A percentile compares a stretch with the other conserved stretches of the same genome.
These are phyloP conservation scores for Globodera rostochiensis DNA, from an alignment of 1,140 invertebrate species.

Conservation along the genomic window DNA sequence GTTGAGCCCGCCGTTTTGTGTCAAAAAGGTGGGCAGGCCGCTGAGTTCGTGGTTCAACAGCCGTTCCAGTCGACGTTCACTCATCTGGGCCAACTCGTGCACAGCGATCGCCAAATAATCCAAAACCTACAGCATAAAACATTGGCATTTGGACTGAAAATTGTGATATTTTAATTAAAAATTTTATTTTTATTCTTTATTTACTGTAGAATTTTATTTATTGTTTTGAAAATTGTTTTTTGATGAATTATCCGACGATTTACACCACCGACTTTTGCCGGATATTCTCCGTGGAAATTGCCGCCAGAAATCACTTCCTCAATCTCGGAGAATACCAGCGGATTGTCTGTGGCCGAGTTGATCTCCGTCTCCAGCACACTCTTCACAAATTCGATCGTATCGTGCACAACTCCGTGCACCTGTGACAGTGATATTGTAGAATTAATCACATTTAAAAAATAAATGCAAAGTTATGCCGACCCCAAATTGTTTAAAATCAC, in stretches of 20 bases:
- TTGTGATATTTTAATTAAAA: not conserved
- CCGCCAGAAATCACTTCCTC: constrained; percentile 76
- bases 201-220: too few relatives aligned
- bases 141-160: not conserved
- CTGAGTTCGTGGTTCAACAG: constrained; percentile 74
- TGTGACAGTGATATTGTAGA: not conserved
- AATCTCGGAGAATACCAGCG: constrained; percentile 75
- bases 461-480: too few relatives aligned
- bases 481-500: too few relatives aligned
- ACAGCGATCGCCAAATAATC: constrained; percentile 78
- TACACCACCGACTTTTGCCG: constrained; percentile 70
- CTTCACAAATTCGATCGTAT: constrained; percentile 75
- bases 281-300: constrained; percentile 77
- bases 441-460: too few relatives aligned
- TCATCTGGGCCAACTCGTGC: constrained; percentile 77
- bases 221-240: too few relatives aligned
- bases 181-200: constrained; percentile 40
- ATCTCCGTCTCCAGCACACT: constrained; percentile 74
- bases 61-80: constrained; percentile 75
- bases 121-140: constrained; percentile 67
- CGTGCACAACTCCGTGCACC: constrained; percentile 75
- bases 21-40: constrained; percentile 73
- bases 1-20: constrained; percentile 76
- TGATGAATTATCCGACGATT: too few relatives aligned
- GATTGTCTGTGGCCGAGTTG: constrained; percentile 78